Evolutionary conservation across 1,140 invertebrate species (phyloP), one percentile per base, ranked within the genome.

Genomic region (Nasonia longicornis): DNA sequence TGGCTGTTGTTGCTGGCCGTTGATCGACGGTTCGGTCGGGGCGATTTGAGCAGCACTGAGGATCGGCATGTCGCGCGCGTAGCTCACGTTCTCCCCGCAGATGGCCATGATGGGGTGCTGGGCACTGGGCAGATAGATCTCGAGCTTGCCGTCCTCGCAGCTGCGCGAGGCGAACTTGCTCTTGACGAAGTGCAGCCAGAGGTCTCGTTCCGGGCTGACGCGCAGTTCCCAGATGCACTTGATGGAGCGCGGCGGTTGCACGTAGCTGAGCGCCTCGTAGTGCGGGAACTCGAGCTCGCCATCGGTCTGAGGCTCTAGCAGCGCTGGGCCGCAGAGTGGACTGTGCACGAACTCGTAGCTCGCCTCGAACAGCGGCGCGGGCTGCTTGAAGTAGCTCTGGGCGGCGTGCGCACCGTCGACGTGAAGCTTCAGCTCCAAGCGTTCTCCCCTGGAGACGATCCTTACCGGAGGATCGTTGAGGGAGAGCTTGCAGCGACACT

Each of bases 161-260:
- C 94, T 94, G 58, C 95, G 93, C 0, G 93, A 94, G 0, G 94
- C 93, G 86, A 97, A 97, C 82, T 96, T 95, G 14, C 96, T 95
- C 83, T 96, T 95, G 85, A 97, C 96, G 86, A 97, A 94, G 86
- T 96, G 95, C 1, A 97, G 88, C 95, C 95, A 97, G 7, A 97
- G 92, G 89, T 97, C 96, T 66, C 95, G 91, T 58, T 96, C 95
- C 73, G 93, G 92, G 81, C 95, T 95, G 3, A 97, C 95, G 79
- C 94, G 93, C 38, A 97, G 90, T 86, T 97, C 96, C 96, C 96
- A 97, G 76, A 97, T 96, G 87, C 96, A 97, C 84, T 95, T 95
- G 73, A 97, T 95, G 1, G 93, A 92, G 77, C 95, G 93, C 0
- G 94, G 94, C 12, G 94, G 93, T 83, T 94, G 93, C 0, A 94